phyloP scores from a whole-genome alignment of 1,140 invertebrate genomes.

The Saxidomus purpurata region DNA sequence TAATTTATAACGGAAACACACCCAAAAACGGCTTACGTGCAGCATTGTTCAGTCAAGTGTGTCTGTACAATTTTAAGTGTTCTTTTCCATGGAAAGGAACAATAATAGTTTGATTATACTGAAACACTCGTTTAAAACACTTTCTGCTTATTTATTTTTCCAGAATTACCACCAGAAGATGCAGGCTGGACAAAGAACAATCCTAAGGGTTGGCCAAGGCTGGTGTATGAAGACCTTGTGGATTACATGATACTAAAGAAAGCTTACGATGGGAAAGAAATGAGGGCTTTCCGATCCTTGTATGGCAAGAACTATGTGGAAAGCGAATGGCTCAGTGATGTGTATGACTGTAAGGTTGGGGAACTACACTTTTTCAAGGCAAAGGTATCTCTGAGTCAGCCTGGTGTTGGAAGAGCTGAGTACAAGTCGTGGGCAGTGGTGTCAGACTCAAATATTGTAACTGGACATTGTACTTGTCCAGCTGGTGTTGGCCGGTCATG shows the following conservation, averaged over 20 bases:
- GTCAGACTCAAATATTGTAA: neutral
- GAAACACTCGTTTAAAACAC: too few species aligned
- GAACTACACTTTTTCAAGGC: conserved; percentile 47
- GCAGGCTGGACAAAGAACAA: conserved; percentile 13
- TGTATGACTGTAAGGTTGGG: conserved; percentile 18
- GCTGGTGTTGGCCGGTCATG: conserved; percentile 64
- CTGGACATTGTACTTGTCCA: conserved; percentile 66
- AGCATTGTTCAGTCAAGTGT: too few species aligned
- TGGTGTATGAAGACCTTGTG: conserved; percentile 38
- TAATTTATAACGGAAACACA: too few species aligned
- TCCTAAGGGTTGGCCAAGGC: neutral
- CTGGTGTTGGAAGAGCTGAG: conserved; percentile 41
- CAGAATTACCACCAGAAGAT: too few species aligned
- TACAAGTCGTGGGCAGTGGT: conserved; percentile 35
- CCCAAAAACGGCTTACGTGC: too few species aligned
- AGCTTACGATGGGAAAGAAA: too few species aligned
- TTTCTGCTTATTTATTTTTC: conserved; percentile 6
- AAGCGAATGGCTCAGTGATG: conserved; percentile 20
- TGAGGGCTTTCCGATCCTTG: too few species aligned
- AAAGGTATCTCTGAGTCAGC: conserved; percentile 4
- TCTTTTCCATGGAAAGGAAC: too few species aligned
- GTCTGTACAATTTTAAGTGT: too few species aligned
- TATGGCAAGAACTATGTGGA: too few species aligned
- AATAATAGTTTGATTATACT: too few species aligned
- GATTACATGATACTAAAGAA: conserved; percentile 20